A percentile compares a stretch with the other conserved stretches of the same genome.
These are phyloP conservation scores for Bujurquina vittata DNA, from an alignment of 2,113 vertebrate species.

Conservation along the genomic window DNA sequence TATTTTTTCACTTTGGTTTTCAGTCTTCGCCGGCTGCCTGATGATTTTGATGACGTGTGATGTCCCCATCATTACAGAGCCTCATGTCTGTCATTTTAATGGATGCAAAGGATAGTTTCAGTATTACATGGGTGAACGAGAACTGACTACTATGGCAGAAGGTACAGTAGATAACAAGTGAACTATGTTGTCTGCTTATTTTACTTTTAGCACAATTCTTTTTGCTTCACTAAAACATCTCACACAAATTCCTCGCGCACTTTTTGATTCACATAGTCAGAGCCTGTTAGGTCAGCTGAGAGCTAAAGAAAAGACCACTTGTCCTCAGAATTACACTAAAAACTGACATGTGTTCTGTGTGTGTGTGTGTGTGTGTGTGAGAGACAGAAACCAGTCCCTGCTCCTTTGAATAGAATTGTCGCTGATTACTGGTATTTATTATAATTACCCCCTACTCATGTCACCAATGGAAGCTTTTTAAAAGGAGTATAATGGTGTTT, in stretches of 20 bases:
- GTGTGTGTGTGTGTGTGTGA: not conserved
- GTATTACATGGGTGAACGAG: not conserved
- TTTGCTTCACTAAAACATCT: not conserved
- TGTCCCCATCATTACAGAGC: constrained; percentile 14
- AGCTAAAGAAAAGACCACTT: constrained; percentile 63
- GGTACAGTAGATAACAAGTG: not conserved
- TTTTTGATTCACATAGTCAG: not conserved
- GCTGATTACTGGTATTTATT: constrained; percentile 94
- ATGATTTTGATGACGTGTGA: constrained; percentile 35
- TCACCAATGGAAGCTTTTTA: constrained; percentile 89
- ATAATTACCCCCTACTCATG: constrained; percentile 91
- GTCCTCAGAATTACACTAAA: constrained; percentile 53
- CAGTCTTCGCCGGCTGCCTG: not conserved
- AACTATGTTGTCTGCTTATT: not conserved
- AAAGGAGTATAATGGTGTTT: constrained; percentile 89
- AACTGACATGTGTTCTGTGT: constrained; percentile 53
- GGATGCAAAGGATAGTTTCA: not conserved
- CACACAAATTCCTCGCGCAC: not conserved
- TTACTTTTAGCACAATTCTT: not conserved
- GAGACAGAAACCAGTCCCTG: constrained; percentile 88
- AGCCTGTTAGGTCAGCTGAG: constrained; percentile 10
- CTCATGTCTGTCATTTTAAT: constrained; percentile 33
- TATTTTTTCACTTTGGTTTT: not conserved
- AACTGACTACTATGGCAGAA: not conserved
- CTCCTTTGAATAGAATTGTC: constrained; percentile 86